Base-by-base conservation (phyloP, 2,888 invertebrate genomes). In the Heliconius charithonia region DNA sequence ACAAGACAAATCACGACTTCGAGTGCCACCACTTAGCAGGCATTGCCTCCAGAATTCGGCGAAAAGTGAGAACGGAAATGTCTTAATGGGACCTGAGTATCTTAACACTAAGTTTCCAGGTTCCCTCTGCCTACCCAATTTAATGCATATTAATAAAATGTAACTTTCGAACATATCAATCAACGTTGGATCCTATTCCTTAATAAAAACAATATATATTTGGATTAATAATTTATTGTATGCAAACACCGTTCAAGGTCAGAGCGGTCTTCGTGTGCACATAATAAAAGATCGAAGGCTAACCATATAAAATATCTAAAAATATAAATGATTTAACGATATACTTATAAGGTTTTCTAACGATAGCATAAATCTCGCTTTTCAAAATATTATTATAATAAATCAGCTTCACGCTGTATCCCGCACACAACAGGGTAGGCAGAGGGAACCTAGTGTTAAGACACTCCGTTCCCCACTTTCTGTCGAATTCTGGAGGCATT, bases 271-370 rank as follows among this genome's bases (percentile, higher is more conserved):
- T 45, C 25, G 25, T 69, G 45, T 69, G 41, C 69, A 69, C 16
- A 25, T 45, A 41, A 27, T 69, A 41, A 69, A 41, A 25, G 25
- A 45, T 69, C 41, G 41, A 69, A 69, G 69, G 69, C 4, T 25
- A 25, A 25, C 69, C 41, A 25, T 69, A 69, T 69, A 69, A 45
- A 69, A 69, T 69, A 69, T 69, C 25, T 69, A 41, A 69, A 69
- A 69, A 66, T 66, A 69, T 69, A 69, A 4, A 41, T 25, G 25
- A 69, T 41, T 16, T 25, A 41, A 6, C 9, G 25, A 37, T 1
- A 9, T 66, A 66, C 37, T 37, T 32, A 0, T 32, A 66, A 19
- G 29, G 9, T 66, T 32, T 66, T 66, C 10, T n/a, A 37, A 37
- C 32, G 32, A 37, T 37, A 66, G 12, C n/a, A 37, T n/a, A n/a